Conservation (phyloP, 2,888 invertebrate species). For the Cyclophora albipunctata region DNA sequence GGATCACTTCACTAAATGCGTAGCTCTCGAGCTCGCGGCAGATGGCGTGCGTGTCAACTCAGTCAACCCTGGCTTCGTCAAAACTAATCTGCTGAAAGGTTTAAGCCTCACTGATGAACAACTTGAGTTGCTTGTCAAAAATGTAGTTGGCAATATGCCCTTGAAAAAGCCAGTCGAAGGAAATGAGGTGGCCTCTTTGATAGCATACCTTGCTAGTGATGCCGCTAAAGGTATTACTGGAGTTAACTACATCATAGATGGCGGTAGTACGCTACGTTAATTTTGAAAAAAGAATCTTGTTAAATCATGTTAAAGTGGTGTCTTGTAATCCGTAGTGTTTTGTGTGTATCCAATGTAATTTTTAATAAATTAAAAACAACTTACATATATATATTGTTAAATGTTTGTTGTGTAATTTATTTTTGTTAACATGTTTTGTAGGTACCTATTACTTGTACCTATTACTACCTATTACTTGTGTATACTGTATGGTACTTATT, state of each 20-base stretch:
- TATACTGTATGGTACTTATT: too few species aligned
- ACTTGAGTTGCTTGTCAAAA: constrained; percentile 82
- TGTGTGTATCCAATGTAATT: background rate
- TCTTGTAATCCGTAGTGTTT: background rate
- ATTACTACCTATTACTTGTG: too few species aligned
- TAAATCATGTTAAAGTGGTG: too few species aligned
- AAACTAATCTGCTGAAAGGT: constrained; percentile 88
- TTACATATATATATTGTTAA: too few species aligned
- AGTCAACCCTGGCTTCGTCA: constrained; percentile 95
- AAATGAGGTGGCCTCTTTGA: constrained; percentile 90
- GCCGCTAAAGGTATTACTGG: constrained; percentile 93
- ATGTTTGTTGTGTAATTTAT: too few species aligned
- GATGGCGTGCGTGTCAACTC: constrained; percentile 90
- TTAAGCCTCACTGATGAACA: constrained; percentile 77
- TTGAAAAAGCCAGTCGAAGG: constrained; percentile 87
- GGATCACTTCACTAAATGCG: constrained; percentile 94
- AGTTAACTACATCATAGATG: constrained; percentile 60
- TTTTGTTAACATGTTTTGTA: too few species aligned
- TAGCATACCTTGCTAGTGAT: constrained; percentile 91
- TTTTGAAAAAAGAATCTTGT: background rate
- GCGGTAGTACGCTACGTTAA: constrained; percentile 45
- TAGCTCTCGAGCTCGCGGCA: constrained; percentile 87
- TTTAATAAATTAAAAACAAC: background rate
- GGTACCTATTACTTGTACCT: too few species aligned
- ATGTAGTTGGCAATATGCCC: constrained; percentile 83